Evolutionary conservation across 2,797 vertebrate species (phyloP), one percentile per base, ranked within the genome.

Genomic region (Alosa sapidissima): DNA sequence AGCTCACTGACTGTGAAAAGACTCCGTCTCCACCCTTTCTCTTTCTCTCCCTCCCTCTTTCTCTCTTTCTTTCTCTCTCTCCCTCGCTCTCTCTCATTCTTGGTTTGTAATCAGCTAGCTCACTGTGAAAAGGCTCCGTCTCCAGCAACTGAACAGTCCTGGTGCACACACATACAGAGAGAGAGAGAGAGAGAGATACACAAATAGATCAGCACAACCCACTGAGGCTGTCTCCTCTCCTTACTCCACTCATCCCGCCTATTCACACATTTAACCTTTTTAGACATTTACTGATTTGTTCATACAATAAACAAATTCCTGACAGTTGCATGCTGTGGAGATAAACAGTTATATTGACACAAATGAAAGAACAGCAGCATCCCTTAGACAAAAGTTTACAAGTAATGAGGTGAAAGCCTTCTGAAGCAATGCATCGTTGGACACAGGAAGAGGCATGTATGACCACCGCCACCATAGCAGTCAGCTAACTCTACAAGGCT

Each of bases 381-480:
- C 3, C 10, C 52, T 54, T 13, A 14, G 14, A 55, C 16, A 19
- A 55, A 55, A 55, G 13, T 1, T 55, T 19, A 16, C 11, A 54
- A 16, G 3, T 16, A 41, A 16, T 10, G 11, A 55, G 54, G 19
- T 3, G 16, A 21, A 19, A 19, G 19, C 16, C 54, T 21, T 55
- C 2, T 21, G 55, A 58, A 58, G 55, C 55, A 21, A n/a, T 7
- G 19, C 19, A 58, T n/a, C 21, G 14, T 3, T 3, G 52, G 14
- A 54, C 3, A 54, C 52, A 54, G 14, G 16, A 55, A 55, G 14
- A 16, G 13, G 3, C 13, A 19, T 19, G 2, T 55, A 16, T 55
- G 52, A 88, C 75, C 89, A 93, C 93, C 92, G 91, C 85, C 89
- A 88, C 89, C 89, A 83, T 85, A 91, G 93, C 49, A 92, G 49